Conservation (phyloP, 2,797 vertebrate species). For the Arctocebus calabarensis region DNA sequence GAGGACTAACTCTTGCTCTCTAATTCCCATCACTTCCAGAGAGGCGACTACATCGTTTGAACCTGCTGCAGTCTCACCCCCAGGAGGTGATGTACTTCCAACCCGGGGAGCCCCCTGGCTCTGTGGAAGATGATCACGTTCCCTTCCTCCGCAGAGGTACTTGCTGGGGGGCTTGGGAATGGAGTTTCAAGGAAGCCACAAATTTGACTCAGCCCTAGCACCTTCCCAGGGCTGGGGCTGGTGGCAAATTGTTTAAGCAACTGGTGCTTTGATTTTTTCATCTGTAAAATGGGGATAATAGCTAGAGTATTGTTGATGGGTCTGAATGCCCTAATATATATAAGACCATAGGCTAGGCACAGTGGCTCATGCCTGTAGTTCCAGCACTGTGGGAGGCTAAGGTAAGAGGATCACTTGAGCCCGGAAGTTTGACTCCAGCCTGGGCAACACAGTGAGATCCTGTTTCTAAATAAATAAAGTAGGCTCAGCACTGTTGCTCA, state of each 20-base stretch:
- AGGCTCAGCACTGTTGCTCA: too few species aligned
- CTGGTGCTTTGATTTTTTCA: background rate
- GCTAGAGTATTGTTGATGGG: background rate
- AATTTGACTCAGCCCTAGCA: background rate
- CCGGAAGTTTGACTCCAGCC: background rate
- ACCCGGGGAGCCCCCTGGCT: slow-evolving; percentile 89
- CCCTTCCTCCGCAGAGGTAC: slow-evolving; percentile 94
- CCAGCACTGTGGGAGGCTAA: background rate
- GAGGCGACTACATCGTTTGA: slow-evolving; percentile 92
- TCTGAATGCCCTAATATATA: rapidly evolving
- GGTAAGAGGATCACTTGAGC: background rate
- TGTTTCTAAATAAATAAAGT: background rate
- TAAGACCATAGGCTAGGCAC: background rate
- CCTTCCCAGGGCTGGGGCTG: background rate
- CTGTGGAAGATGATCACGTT: slow-evolving; percentile 94
- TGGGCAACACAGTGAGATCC: background rate
- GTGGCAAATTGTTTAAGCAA: background rate
- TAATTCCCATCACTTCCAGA: slow-evolving; percentile 85
- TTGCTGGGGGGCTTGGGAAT: rapidly evolving
- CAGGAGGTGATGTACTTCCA: slow-evolving; percentile 92
- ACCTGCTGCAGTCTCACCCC: slow-evolving; percentile 91
- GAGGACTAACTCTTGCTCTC: slow-evolving; percentile 16
- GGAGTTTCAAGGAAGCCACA: background rate
- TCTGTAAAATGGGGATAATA: background rate
- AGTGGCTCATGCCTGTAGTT: background rate